Percentiles rank a stretch among this genome's conserved stretches.
These are phyloP conservation scores for Philereme transversata DNA, from an alignment of 2,888 invertebrate genomes.

Conservation along the genomic window DNA sequence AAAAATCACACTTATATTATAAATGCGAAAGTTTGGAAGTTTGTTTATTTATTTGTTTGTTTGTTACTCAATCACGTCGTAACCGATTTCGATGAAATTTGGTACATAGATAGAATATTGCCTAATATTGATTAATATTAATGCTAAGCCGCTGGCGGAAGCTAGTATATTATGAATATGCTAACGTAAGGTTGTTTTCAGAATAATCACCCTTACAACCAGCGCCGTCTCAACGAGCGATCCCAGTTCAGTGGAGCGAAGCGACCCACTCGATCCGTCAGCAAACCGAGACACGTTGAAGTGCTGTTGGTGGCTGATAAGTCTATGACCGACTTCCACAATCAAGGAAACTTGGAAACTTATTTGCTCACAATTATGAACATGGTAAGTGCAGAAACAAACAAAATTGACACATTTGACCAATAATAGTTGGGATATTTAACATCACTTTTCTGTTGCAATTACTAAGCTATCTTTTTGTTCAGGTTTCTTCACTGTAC, in stretches of 20 bases:
- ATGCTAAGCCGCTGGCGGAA: no score
- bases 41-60: no score
- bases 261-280: slow-evolving; percentile 86
- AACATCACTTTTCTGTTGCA: neutral
- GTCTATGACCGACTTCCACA: slow-evolving; percentile 94
- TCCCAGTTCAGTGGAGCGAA: slow-evolving; percentile 42
- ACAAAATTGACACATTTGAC: slow-evolving; percentile 10
- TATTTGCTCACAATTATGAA: slow-evolving; percentile 97
- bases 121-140: no score
- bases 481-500: slow-evolving; percentile 89
- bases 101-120: no score
- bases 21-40: neutral
- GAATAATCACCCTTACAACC: slow-evolving; percentile 21
- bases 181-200: slow-evolving; percentile 41
- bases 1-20: no score
- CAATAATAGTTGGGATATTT: neutral
- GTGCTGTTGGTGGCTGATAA: slow-evolving; percentile 94
- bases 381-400: slow-evolving; percentile 85
- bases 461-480: slow-evolving; percentile 20
- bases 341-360: slow-evolving; percentile 91
- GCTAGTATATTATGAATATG: neutral
- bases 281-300: slow-evolving; percentile 91
- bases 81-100: no score
- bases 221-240: slow-evolving; percentile 43
- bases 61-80: no score